Base-by-base conservation (phyloP, 2,888 invertebrate genomes). In the Cetonia aurata region DNA sequence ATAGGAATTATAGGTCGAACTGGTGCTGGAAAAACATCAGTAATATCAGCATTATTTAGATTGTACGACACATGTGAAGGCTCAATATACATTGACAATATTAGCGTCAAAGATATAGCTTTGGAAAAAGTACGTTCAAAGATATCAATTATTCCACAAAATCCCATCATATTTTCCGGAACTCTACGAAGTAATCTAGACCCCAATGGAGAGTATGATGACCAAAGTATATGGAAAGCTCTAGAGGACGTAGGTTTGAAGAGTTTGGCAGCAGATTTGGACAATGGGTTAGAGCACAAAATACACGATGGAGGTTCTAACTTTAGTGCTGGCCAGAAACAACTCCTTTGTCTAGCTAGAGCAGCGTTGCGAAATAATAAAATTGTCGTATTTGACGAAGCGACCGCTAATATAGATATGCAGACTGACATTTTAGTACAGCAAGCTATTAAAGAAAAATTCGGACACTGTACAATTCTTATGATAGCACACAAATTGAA, bases 111-210 rank as follows among this genome's bases (percentile, higher is more conserved):
- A 0, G 83, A 85, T 0, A 82, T 97, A 71, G 93, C 93, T 0
- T 85, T 94, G n/a, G 91, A 91, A 77, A 89, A 92, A 80, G 87
- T 94, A 15, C 88, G 95, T 69, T 89, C 90, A 42, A 90, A 89
- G 79, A 88, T 95, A 71, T 93, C 94, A 9, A 94, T 95, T 79
- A 95, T 95, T 67, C 94, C 95, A 0, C 95, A 95, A 83, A 94
- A 94, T 80, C 94, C 95, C 0, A 92, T 94, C 69, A 85, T 95
- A 59, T 95, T 97, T 85, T 92, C 93, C 0, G 96, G 96, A 48
- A 92, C 94, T 8, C 88, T 97, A 86, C 87, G 96, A 1, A 91
- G 91, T 78, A 97, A 96, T 85, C 87, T 97, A 67, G 96, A 96
- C 86, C 96, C 96, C 1, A 94, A 95, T 81, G 89, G 91, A 69